Conservation (phyloP, 2,888 invertebrate species). For the Myopa testacea region DNA sequence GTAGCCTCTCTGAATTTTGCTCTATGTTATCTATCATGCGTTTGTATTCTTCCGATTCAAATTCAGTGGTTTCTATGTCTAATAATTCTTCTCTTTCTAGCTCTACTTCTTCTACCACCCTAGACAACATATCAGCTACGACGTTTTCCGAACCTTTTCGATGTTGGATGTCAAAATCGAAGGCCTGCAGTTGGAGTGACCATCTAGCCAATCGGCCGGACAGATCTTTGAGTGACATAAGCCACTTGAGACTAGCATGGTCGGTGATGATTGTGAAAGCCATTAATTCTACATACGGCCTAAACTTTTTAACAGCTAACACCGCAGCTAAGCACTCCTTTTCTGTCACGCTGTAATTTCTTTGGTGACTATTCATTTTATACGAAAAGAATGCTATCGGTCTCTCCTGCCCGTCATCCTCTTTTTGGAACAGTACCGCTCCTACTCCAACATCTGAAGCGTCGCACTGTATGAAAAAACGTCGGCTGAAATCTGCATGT, state of each 20-base stretch:
- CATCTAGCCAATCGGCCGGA: not conserved
- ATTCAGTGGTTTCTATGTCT: not conserved
- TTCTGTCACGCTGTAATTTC: conserved; percentile 44
- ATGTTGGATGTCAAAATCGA: conserved; percentile 5
- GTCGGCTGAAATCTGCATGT: not conserved
- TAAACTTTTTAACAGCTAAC: conserved; percentile 40
- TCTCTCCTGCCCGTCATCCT: conserved; percentile 23
- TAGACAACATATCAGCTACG: not conserved
- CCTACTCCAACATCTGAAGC: conserved; percentile 41
- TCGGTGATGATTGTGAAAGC: not conserved
- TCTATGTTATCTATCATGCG: not conserved
- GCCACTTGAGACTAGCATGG: conserved; percentile 13
- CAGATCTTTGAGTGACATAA: conserved; percentile 1
- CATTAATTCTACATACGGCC: conserved; percentile 2
- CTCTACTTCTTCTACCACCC: not conserved
- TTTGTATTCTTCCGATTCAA: not conserved
- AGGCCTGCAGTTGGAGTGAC: not conserved
- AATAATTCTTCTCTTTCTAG: not conserved
- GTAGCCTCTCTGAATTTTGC: not conserved
- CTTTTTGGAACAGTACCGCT: conserved; percentile 38
- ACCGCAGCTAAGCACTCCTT: conserved; percentile 44
- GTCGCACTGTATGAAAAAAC: conserved; percentile 44
- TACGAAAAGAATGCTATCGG: conserved; percentile 41
- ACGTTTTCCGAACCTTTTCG: conserved; percentile 10
- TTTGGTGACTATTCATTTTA: conserved; percentile 43